Evolutionary conservation across 2,888 invertebrate species (phyloP).

Genomic region (Synergus japonicus): DNA sequence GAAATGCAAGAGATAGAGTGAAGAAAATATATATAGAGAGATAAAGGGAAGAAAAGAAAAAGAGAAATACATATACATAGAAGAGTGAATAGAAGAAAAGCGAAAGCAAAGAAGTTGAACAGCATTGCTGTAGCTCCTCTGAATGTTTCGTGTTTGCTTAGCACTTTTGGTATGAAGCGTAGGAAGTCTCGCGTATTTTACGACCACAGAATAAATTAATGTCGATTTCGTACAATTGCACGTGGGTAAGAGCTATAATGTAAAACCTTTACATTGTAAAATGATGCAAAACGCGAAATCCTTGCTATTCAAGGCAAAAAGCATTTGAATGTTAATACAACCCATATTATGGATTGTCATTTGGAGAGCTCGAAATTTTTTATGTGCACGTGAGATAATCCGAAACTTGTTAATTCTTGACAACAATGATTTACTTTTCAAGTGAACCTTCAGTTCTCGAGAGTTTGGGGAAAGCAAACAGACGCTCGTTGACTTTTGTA

Average conservation of each 20-base stretch:
- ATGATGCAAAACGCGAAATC: constrained; percentile 3
- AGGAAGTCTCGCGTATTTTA: constrained; percentile 64
- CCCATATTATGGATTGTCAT: not conserved
- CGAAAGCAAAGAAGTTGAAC: constrained; percentile 42
- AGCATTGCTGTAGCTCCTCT: constrained; percentile 44
- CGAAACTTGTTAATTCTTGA: not conserved
- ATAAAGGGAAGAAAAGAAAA: constrained; percentile 1
- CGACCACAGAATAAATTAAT: constrained; percentile 68
- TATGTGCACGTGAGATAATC: not conserved
- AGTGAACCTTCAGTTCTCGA: not conserved
- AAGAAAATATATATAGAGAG: not conserved
- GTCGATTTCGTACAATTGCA: constrained; percentile 50
- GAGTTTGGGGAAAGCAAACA: constrained; percentile 9
- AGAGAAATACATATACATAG: not conserved
- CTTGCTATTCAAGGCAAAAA: not conserved
- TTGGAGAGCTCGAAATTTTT: not conserved
- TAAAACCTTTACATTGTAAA: not conserved
- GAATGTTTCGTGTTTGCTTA: constrained; percentile 62
- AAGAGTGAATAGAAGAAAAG: constrained; percentile 24
- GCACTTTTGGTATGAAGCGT: constrained; percentile 63
- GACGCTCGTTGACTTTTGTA: not conserved
- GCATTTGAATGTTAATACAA: not conserved
- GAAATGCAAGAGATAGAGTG: no score
- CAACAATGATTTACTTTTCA: constrained; percentile 4
- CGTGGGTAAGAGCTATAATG: constrained; percentile 16